These are phyloP conservation scores for Gandaritis pyraliata DNA, from an alignment of 2,888 invertebrate genomes.

Conservation along the genomic window DNA sequence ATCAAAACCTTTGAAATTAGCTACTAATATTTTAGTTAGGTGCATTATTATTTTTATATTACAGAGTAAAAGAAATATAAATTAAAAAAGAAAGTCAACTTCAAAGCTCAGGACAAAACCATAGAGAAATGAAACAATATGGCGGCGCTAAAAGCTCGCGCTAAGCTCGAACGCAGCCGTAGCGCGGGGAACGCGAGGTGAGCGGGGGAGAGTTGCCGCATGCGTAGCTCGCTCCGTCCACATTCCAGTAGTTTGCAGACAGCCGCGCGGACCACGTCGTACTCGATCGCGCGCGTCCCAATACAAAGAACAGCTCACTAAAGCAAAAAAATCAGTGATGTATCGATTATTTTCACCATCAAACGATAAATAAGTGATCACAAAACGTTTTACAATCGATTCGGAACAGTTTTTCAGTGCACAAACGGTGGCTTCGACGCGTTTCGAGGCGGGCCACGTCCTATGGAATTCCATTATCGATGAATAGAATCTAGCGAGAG, in stretches of 20 bases:
- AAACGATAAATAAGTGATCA: conserved; percentile 49
- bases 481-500: conserved; percentile 80
- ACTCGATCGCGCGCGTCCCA: conserved; percentile 59
- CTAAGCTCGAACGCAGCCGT: conserved; percentile 71
- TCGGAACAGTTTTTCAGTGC: conserved; percentile 45
- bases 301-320: conserved; percentile 82
- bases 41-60: too few species aligned
- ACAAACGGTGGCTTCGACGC: conserved; percentile 57
- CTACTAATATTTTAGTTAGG: neutral
- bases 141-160: conserved; percentile 57
- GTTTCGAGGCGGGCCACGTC: conserved; percentile 75
- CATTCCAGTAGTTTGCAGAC: conserved; percentile 81
- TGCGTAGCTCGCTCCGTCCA: conserved; percentile 74
- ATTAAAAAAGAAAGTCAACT: neutral
- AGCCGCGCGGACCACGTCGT: conserved; percentile 71
- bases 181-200: conserved; percentile 44
- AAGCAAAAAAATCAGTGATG: conserved; percentile 83
- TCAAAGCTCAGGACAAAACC: conserved; percentile 8
- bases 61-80: neutral
- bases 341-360: conserved; percentile 83
- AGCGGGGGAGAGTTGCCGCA: conserved; percentile 58
- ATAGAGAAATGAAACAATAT: conserved; percentile 40
- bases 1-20: neutral
- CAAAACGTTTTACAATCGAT: conserved; percentile 5
- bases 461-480: conserved; percentile 83